phyloP scores from a whole-genome alignment of 2,797 vertebrate species.

The Sebastes vulpes region DNA sequence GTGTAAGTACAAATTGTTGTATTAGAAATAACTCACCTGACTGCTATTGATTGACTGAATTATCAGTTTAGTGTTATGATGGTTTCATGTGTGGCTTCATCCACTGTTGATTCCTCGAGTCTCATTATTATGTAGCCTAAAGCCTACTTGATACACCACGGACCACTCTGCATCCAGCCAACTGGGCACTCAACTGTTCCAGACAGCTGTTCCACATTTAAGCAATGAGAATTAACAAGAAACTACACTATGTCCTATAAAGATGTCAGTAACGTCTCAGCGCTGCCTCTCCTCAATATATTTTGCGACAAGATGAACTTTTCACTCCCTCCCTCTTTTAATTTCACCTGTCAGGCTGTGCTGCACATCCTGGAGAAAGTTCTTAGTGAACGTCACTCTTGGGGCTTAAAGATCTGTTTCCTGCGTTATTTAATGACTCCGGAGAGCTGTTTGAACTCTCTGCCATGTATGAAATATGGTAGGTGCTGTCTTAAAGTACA shows the following conservation, averaged over 20 bases:
- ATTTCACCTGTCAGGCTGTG: slow-evolving; percentile 30
- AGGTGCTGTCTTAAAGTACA: slow-evolving; percentile 64
- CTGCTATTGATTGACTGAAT: neutral
- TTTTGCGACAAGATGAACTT: slow-evolving; percentile 52
- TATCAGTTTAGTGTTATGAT: slow-evolving; percentile 34
- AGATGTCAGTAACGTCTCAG: slow-evolving; percentile 35
- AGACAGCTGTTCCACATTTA: slow-evolving; percentile 74
- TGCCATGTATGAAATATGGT: slow-evolving; percentile 58
- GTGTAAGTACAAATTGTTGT: neutral
- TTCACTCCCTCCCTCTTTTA: slow-evolving; percentile 24
- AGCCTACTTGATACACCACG: slow-evolving; percentile 56
- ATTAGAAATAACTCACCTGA: slow-evolving; percentile 5
- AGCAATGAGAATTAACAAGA: slow-evolving; percentile 48
- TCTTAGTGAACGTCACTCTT: slow-evolving; percentile 9
- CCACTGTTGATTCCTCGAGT: slow-evolving; percentile 44
- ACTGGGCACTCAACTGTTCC: slow-evolving; percentile 64
- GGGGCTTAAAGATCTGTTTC: slow-evolving; percentile 45
- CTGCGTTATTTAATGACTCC: slow-evolving; percentile 59
- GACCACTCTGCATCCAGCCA: slow-evolving; percentile 62
- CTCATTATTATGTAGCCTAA: slow-evolving; percentile 79
- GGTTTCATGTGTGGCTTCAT: slow-evolving; percentile 50
- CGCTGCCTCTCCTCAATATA: slow-evolving; percentile 7
- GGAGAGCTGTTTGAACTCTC: slow-evolving; percentile 59
- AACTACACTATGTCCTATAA: slow-evolving; percentile 33
- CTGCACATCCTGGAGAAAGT: slow-evolving; percentile 21